phyloP scores from a whole-genome alignment of 2,797 vertebrate genomes.

The Acanthis flammea region DNA sequence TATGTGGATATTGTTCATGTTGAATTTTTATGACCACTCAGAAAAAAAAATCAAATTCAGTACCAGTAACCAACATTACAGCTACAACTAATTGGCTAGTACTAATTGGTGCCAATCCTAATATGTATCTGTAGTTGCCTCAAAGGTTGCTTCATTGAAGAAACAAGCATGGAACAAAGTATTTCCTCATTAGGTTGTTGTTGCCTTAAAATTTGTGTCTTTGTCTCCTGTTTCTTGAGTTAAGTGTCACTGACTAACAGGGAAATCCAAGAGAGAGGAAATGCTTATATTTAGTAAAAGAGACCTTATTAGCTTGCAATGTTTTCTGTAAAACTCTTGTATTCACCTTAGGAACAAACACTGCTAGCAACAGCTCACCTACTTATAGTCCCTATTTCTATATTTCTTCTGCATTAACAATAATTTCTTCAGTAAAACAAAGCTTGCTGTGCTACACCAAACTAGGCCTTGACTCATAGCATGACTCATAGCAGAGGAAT shows the following conservation, averaged over 20 bases:
- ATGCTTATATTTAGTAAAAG: not conserved
- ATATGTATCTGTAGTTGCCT: not conserved
- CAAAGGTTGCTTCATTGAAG: not conserved
- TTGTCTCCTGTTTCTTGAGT: not conserved
- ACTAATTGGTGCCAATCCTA: not conserved
- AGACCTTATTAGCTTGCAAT: not conserved
- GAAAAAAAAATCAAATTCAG: not conserved
- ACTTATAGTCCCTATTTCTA: accelerated
- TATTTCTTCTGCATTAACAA: not conserved
- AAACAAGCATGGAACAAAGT: not conserved
- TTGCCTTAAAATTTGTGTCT: not conserved
- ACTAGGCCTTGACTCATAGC: not conserved
- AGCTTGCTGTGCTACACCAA: not conserved
- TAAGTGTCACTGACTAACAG: not conserved
- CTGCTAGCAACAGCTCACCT: not conserved
- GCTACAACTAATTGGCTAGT: not conserved
- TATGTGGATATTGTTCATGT: not conserved
- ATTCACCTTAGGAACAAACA: not conserved
- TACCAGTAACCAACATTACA: not conserved
- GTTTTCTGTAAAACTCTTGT: not conserved
- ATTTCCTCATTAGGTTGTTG: not conserved
- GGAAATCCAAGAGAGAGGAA: not conserved
- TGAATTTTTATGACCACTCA: not conserved
- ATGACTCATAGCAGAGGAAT: not conserved
- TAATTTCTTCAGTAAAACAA: not conserved